These are phyloP conservation scores for Mycteria americana DNA, from an alignment of 2,797 vertebrate genomes.

Conservation along the genomic window DNA sequence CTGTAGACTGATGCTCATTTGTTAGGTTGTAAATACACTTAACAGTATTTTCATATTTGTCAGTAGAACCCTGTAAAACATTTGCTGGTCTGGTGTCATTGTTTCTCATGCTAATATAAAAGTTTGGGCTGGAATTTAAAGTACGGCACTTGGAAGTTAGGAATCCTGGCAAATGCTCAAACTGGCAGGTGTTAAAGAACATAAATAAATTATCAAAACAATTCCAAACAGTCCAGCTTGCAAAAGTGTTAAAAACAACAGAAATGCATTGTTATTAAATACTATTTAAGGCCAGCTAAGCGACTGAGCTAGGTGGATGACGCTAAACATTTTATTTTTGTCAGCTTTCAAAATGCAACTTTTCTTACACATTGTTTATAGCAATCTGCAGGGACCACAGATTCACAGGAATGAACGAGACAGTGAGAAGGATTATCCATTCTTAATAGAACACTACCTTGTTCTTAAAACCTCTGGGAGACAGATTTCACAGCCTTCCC, in stretches of 20 bases:
- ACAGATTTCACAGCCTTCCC: background rate
- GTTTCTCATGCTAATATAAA: background rate
- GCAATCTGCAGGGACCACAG: background rate
- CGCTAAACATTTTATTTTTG: background rate
- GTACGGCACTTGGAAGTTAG: background rate
- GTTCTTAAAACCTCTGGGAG: background rate
- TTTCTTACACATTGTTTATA: background rate
- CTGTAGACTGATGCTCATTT: background rate
- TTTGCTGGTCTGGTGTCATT: background rate
- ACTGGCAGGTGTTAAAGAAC: background rate
- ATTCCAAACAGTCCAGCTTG: background rate
- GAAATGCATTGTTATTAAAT: background rate
- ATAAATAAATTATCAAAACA: background rate
- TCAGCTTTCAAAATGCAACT: background rate
- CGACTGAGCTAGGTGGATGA: background rate
- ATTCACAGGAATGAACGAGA: background rate
- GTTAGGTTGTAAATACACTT: background rate
- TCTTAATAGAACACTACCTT: background rate
- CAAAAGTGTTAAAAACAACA: background rate
- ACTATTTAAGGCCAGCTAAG: background rate
- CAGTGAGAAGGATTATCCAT: background rate
- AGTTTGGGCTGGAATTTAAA: background rate
- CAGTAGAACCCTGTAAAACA: background rate
- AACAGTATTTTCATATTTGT: background rate
- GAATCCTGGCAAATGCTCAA: conserved; percentile 10